Percentiles rank a stretch among this genome's conserved stretches.
phyloP scores from a whole-genome alignment of 2,797 vertebrate species.

The Pipistrellus pipistrellus region DNA sequence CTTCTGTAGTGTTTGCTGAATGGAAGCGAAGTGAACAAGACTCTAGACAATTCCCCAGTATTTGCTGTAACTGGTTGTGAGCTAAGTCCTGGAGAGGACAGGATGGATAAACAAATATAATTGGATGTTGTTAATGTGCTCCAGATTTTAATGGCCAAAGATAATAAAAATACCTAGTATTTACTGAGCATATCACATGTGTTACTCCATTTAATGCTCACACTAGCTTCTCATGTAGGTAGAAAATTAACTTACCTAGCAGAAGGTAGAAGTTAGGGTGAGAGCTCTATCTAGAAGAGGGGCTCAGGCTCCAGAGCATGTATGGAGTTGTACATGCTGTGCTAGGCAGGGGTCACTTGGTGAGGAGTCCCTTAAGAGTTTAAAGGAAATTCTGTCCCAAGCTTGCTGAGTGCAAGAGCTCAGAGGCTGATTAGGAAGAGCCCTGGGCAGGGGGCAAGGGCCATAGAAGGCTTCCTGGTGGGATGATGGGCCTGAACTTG shows the following conservation, averaged over 20 bases:
- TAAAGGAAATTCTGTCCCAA: neutral
- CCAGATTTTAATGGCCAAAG: neutral
- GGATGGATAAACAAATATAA: neutral
- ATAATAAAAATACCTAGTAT: neutral
- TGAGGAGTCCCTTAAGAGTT: neutral
- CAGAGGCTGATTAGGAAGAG: neutral
- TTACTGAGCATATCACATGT: neutral
- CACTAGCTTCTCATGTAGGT: constrained; percentile 4
- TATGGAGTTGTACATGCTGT: neutral
- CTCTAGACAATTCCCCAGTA: neutral
- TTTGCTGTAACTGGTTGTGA: neutral
- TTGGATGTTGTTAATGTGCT: neutral
- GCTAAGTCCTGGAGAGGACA: neutral
- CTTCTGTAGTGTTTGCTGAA: neutral
- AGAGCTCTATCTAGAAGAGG: neutral
- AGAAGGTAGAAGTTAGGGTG: no score
- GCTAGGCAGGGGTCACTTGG: neutral
- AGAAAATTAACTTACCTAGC: neutral
- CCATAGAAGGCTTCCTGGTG: neutral
- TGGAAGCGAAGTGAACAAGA: constrained; percentile 6
- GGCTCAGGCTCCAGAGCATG: neutral
- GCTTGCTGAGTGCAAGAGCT: neutral
- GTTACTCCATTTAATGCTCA: neutral
- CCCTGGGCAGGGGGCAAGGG: neutral
- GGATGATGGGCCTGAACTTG: neutral